Evolutionary conservation across 2,888 invertebrate species (phyloP).

Genomic region (Diogma glabrata): DNA sequence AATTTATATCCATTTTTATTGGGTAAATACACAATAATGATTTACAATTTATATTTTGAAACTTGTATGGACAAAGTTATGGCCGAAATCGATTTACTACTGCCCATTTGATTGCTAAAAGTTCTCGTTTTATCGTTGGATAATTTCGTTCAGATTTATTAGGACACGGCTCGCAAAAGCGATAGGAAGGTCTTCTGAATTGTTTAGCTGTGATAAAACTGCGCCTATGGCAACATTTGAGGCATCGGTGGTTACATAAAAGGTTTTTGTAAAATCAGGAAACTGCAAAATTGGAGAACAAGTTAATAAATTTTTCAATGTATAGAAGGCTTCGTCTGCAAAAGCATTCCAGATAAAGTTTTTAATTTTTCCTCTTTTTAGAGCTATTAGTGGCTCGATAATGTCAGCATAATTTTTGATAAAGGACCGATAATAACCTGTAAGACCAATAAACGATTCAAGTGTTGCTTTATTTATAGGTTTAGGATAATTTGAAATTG

Average conservation of each 20-base stretch:
- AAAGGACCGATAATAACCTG: not conserved
- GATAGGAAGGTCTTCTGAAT: slow-evolving; percentile 3
- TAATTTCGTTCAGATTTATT: slow-evolving; percentile 4
- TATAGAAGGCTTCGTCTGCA: not conserved
- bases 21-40: too few species aligned
- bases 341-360: not conserved
- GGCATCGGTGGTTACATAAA: not conserved
- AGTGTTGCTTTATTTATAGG: not conserved
- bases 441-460: not conserved
- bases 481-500: not conserved
- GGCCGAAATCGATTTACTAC: not conserved
- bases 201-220: slow-evolving; percentile 4
- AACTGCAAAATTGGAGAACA: slow-evolving; percentile 3
- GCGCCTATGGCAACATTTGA: slow-evolving; percentile 1
- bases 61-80: too few species aligned
- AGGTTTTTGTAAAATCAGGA: not conserved
- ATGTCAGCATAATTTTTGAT: not conserved
- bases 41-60: too few species aligned
- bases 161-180: slow-evolving; percentile 1
- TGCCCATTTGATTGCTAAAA: slow-evolving; percentile 3
- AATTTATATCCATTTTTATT: too few species aligned
- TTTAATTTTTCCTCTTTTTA: not conserved
- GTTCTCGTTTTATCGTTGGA: slow-evolving; percentile 3
- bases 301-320: not conserved
- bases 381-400: not conserved